phyloP scores from a whole-genome alignment of 2,888 invertebrate genomes.

The Troglohyphantes excavatus region DNA sequence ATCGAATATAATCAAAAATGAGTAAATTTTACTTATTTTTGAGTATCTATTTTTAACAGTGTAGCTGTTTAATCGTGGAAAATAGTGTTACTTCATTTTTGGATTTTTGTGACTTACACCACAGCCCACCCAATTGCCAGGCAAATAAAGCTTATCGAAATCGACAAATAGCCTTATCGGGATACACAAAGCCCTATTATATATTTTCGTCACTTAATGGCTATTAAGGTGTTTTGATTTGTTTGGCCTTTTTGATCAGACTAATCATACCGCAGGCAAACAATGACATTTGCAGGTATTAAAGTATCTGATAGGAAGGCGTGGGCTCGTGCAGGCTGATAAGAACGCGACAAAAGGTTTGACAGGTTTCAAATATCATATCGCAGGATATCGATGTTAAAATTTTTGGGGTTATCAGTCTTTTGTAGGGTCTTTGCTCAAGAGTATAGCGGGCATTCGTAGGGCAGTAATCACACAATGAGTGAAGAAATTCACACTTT shows the following conservation, averaged over 20 bases:
- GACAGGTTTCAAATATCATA: constrained; percentile 32
- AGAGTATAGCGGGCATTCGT: neutral
- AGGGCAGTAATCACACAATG: neutral
- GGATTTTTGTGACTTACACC: too few species aligned
- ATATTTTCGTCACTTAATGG: constrained; percentile 39
- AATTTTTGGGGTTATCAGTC: neutral
- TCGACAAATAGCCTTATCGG: constrained; percentile 29
- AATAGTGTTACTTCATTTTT: too few species aligned
- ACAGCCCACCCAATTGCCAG: too few species aligned
- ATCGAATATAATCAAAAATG: too few species aligned
- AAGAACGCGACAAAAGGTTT: constrained; percentile 47
- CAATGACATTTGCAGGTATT: constrained; percentile 35
- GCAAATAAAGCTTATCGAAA: constrained; percentile 33
- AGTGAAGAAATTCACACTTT: neutral
- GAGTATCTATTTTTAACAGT: too few species aligned
- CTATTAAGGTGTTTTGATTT: constrained; percentile 56
- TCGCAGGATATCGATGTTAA: constrained; percentile 1
- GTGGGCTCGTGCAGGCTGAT: constrained; percentile 9
- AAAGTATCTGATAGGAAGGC: constrained; percentile 1
- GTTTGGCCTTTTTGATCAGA: constrained; percentile 33
- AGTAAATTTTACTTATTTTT: too few species aligned
- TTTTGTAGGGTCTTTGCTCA: neutral
- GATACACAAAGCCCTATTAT: neutral
- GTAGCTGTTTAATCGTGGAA: too few species aligned
- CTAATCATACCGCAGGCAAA: constrained; percentile 21